These are phyloP conservation scores for Pao palembangensis DNA, from an alignment of 2,113 vertebrate species.

Conservation along the genomic window DNA sequence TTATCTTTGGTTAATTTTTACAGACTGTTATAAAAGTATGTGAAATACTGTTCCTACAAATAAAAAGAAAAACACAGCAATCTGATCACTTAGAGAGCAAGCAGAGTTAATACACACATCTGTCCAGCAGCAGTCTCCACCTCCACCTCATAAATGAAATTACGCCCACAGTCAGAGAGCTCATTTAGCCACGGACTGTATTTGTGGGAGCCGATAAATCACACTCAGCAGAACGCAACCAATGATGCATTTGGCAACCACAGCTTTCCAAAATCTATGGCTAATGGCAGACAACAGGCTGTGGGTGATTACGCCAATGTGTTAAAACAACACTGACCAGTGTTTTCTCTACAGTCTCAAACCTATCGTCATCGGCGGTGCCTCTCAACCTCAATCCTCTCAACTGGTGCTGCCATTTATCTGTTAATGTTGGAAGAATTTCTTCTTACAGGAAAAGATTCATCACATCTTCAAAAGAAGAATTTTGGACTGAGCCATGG, in stretches of 20 bases:
- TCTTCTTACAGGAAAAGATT: too few species aligned
- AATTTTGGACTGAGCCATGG: too few species aligned
- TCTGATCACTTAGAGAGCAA: constrained; percentile 14
- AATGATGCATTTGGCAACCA: constrained; percentile 41
- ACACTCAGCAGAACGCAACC: constrained; percentile 41
- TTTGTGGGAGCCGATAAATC: constrained; percentile 62
- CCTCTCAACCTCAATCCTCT: too few species aligned
- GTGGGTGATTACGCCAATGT: constrained; percentile 47
- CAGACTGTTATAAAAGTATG: constrained; percentile 6
- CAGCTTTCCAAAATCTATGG: constrained; percentile 55
- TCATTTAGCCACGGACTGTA: constrained; percentile 72
- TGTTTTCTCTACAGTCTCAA: not conserved
- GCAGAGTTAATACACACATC: constrained; percentile 10
- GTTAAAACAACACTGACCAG: not conserved
- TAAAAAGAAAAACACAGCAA: not conserved
- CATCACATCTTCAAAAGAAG: too few species aligned
- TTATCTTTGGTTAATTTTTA: not conserved
- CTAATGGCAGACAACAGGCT: constrained; percentile 67
- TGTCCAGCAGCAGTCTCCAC: constrained; percentile 24
- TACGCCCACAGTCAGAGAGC: constrained; percentile 56
- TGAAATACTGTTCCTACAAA: constrained; percentile 6
- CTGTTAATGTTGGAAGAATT: too few species aligned
- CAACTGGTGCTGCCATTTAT: too few species aligned
- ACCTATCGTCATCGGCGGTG: too few species aligned
- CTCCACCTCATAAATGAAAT: constrained; percentile 59